Evolutionary conservation across 2,888 invertebrate genomes (phyloP).

Genomic region (Caradrina clavipalpis): DNA sequence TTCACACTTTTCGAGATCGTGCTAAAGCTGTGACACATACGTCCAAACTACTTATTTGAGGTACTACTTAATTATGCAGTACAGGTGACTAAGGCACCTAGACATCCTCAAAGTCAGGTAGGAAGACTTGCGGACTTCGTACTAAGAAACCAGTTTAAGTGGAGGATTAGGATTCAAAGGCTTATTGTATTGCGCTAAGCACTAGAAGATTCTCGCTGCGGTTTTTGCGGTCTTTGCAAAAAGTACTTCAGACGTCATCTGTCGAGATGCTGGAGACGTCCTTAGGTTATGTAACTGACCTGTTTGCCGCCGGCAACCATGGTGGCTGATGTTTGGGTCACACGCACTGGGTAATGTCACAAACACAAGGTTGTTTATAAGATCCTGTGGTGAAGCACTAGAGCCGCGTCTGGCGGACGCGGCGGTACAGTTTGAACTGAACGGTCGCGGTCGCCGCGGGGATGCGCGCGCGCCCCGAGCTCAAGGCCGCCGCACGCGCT

Average conservation of each 20-base stretch:
- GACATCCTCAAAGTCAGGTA: slow-evolving; percentile 8
- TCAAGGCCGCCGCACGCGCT: slow-evolving; percentile 72
- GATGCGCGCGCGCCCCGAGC: slow-evolving; percentile 77
- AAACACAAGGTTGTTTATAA: slow-evolving; percentile 67
- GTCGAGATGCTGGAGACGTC: slow-evolving; percentile 61
- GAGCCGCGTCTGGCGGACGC: slow-evolving; percentile 89
- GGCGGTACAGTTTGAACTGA: slow-evolving; percentile 89
- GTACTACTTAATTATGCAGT: slow-evolving; percentile 34
- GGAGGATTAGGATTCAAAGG: background rate
- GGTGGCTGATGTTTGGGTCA: slow-evolving; percentile 75
- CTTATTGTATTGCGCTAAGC: slow-evolving; percentile 4
- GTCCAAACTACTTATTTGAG: slow-evolving; percentile 10
- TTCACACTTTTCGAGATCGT: slow-evolving; percentile 62
- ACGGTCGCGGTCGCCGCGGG: slow-evolving; percentile 77
- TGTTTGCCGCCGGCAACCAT: slow-evolving; percentile 91
- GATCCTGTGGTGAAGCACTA: slow-evolving; percentile 70
- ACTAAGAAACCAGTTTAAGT: slow-evolving; percentile 8
- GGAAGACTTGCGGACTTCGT: slow-evolving; percentile 10
- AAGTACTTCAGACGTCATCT: slow-evolving; percentile 33
- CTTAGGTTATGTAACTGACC: slow-evolving; percentile 78
- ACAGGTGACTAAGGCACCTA: slow-evolving; percentile 29
- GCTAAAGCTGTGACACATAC: slow-evolving; percentile 53
- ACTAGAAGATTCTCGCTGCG: slow-evolving; percentile 36
- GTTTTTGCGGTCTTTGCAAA: slow-evolving; percentile 34
- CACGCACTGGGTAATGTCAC: slow-evolving; percentile 83